Evolutionary conservation across 2,113 vertebrate species (phyloP), one percentile per base, ranked within the genome.

Genomic region (Oryzias melastigma): DNA sequence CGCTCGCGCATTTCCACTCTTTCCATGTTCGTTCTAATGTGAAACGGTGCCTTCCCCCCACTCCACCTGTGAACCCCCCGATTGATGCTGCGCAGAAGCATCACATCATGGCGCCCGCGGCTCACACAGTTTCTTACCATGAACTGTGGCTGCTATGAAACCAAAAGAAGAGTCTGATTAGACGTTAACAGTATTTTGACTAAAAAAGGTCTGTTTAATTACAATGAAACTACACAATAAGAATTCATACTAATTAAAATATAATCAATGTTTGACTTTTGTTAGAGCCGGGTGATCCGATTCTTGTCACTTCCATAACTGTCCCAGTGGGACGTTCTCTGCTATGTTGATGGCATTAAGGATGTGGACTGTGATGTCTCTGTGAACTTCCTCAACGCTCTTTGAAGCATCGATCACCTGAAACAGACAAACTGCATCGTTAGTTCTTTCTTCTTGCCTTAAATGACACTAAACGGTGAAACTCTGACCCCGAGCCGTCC

Each of bases 331-430:
- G 58, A 71, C 80, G 43, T 85, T 64, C 10, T 88, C 73, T 1
- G 86, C 90, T 0, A 69, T 47, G 15, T 27, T 52, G 14, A 99
- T 89, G 5, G 73, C 62, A 0, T 85, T 75, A 20, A 95, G 79
- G n/a, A 87, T 91, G 3, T 91, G 58, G 0, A 5, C 52, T 16
- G 65, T 81, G 80, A 99, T 95, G 68, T 95, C 88, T 54, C 41
- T 42, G 68, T 98, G 96, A 52, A 99, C 86, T 0, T 91, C 90
- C 40, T 99, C 95, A 3, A 97, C 71, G 58, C 76, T 92, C 61
- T 87, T 85, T 7, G 93, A 92, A 15, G 96, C 96, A 75, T 98
- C 90, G 0, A 99, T 85, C 1, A 83, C 85, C 97, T 98, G 15
- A 7, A 54, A 46, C 29, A 61, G 5, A 74, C 35, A n/a, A 13